A percentile compares a stretch with the other conserved stretches of the same genome.
These are phyloP conservation scores for Dermolepida albohirtum DNA, from an alignment of 2,888 invertebrate genomes.

Conservation along the genomic window DNA sequence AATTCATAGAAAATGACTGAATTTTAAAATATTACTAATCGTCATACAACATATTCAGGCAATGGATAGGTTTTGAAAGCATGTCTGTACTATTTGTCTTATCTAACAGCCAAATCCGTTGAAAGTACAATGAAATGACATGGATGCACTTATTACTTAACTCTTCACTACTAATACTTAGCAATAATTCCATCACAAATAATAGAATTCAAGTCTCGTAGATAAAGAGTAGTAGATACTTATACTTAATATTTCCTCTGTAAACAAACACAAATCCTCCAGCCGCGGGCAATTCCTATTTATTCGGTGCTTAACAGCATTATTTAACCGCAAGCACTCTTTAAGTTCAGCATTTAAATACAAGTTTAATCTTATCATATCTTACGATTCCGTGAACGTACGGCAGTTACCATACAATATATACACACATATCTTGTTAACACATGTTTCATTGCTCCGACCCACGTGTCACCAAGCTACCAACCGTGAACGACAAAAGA, in stretches of 20 bases:
- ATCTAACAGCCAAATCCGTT: too few relatives aligned
- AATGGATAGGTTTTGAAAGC: too few relatives aligned
- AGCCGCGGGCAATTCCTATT: slow-evolving; percentile 8
- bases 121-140: too few relatives aligned
- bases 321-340: background rate
- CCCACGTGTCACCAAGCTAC: slow-evolving; percentile 24
- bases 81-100: too few relatives aligned
- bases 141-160: too few relatives aligned
- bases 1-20: too few relatives aligned
- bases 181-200: too few relatives aligned
- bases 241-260: background rate
- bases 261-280: slow-evolving; percentile 1
- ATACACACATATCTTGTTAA: slow-evolving; percentile 18
- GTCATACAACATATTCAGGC: too few relatives aligned
- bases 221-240: slow-evolving; percentile 7
- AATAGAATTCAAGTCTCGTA: too few relatives aligned
- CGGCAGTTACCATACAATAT: background rate
- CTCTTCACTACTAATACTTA: too few relatives aligned
- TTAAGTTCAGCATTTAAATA: slow-evolving; percentile 20
- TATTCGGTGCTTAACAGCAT: slow-evolving; percentile 8
- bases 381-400: slow-evolving; percentile 11
- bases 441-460: slow-evolving; percentile 28
- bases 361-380: slow-evolving; percentile 20
- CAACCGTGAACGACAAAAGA: background rate
- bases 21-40: too few relatives aligned